These are phyloP conservation scores for Perca flavescens DNA, from an alignment of 2,113 vertebrate genomes.

Conservation along the genomic window DNA sequence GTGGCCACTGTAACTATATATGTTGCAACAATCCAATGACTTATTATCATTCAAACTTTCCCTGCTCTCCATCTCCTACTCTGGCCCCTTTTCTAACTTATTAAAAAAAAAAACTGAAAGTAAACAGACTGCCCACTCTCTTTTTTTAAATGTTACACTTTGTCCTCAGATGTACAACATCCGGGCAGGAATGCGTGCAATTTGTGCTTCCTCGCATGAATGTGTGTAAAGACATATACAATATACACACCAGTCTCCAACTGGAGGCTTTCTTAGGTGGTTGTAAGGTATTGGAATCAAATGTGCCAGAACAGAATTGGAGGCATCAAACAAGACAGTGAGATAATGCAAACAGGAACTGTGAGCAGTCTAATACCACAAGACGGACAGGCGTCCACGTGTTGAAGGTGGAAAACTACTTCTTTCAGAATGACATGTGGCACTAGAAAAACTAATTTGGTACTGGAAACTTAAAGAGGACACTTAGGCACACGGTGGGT, in stretches of 20 bases:
- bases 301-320: conserved; percentile 52
- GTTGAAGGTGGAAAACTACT: conserved; percentile 37
- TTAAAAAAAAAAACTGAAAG: conserved; percentile 4
- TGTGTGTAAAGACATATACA: conserved; percentile 14
- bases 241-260: conserved; percentile 32
- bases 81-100: background rate
- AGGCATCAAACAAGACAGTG: conserved; percentile 57
- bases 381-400: conserved; percentile 32
- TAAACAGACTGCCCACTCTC: background rate
- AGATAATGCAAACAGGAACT: conserved; percentile 60
- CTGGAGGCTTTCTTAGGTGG: conserved; percentile 52
- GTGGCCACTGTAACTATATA: background rate
- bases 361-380: conserved; percentile 51
- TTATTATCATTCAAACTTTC: background rate
- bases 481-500: conserved; percentile 48
- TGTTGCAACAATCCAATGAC: conserved; percentile 7
- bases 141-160: background rate
- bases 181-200: conserved; percentile 10
- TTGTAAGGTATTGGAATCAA: conserved; percentile 40
- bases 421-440: conserved; percentile 23
- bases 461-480: conserved; percentile 45
- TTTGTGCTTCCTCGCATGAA: conserved; percentile 10
- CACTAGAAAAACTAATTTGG: conserved; percentile 51
- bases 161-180: conserved; percentile 12
- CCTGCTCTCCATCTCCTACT: background rate